Conservation (phyloP, 2,888 invertebrate species). For the Thera britannica region DNA sequence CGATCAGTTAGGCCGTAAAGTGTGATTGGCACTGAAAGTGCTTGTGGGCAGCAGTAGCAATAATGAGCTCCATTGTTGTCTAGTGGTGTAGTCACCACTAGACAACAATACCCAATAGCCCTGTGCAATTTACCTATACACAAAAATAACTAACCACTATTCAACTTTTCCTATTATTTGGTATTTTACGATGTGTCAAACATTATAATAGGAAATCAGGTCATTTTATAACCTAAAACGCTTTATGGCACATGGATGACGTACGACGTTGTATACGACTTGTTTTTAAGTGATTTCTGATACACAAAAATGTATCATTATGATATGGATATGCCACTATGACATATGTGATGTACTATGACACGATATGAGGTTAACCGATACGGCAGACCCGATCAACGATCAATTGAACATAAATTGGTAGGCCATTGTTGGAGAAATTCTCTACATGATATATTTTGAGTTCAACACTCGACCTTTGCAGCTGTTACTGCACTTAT, state of each 20-base stretch:
- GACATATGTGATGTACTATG: conserved; percentile 22
- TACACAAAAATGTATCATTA: conserved; percentile 20
- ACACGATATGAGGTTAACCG: conserved; percentile 45
- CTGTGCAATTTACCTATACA: not conserved
- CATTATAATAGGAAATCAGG: too few relatives aligned
- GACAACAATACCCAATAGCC: too few relatives aligned
- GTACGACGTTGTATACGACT: not conserved
- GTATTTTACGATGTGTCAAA: too few relatives aligned
- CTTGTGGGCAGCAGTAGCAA: not conserved
- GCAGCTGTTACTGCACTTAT: conserved; percentile 8
- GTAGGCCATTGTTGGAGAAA: conserved; percentile 48
- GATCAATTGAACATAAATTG: conserved; percentile 75
- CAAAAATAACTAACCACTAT: not conserved
- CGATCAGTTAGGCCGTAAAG: conserved; percentile 21
- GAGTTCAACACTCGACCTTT: conserved; percentile 20
- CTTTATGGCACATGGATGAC: too few relatives aligned
- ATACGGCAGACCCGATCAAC: conserved; percentile 54
- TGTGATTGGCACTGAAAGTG: conserved; percentile 18
- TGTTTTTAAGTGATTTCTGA: conserved; percentile 9
- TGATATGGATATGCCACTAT: conserved; percentile 31
- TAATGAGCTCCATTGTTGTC: not conserved
- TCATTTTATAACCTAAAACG: too few relatives aligned
- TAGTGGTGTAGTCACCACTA: too few relatives aligned
- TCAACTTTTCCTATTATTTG: too few relatives aligned
- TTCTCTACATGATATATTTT: conserved; percentile 28